These are phyloP conservation scores for Pseudorasbora parva DNA, from an alignment of 2,113 vertebrate genomes.

Conservation along the genomic window DNA sequence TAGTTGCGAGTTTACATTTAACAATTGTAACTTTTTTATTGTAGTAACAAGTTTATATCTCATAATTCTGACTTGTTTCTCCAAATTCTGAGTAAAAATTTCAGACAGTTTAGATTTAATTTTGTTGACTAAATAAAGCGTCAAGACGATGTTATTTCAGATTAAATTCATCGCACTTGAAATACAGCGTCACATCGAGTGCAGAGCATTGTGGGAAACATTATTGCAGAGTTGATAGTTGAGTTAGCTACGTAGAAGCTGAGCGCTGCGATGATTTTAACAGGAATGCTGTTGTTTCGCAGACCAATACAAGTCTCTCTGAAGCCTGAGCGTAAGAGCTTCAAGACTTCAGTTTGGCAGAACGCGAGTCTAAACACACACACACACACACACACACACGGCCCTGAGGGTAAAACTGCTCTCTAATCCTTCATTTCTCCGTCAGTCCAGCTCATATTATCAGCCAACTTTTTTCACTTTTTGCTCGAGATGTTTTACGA, in stretches of 20 bases:
- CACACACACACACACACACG: neutral
- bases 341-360: constrained; percentile 32
- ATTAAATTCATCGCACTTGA: no score
- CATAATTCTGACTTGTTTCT: no score
- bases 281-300: neutral
- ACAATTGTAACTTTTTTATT: no score
- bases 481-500: neutral
- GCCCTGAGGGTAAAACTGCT: neutral
- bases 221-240: no score
- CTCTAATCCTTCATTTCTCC: constrained; percentile 11
- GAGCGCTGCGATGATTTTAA: neutral
- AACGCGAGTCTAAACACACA: neutral
- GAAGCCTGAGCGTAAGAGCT: neutral
- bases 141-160: no score
- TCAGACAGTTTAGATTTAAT: no score
- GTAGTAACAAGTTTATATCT: no score
- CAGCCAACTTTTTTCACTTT: neutral
- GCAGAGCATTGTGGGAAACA: no score
- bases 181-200: no score
- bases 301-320: neutral
- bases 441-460: constrained; percentile 8
- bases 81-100: neutral
- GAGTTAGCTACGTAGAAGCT: no score
- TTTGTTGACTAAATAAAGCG: no score
- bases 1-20: no score